These are phyloP conservation scores for Turdus rufiventris DNA, from an alignment of 2,113 vertebrate species.

Conservation along the genomic window DNA sequence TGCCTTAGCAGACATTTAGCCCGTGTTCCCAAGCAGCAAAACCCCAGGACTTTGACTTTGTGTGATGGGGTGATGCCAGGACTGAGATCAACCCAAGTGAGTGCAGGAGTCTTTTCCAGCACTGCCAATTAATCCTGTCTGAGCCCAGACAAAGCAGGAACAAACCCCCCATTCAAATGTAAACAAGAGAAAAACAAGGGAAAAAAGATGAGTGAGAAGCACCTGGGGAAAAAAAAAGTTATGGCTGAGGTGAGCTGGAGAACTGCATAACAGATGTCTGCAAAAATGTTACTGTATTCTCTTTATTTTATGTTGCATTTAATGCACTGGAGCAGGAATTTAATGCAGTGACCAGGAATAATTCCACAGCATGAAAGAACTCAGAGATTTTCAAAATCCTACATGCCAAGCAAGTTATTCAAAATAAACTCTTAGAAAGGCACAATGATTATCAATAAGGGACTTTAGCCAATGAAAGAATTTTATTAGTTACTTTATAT, in stretches of 20 bases:
- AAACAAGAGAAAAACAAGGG: not conserved
- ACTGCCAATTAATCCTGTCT: not conserved
- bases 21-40: not conserved
- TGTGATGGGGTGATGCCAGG: not conserved
- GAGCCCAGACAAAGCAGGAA: not conserved
- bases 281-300: not conserved
- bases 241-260: not conserved
- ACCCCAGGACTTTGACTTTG: not conserved
- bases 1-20: not conserved
- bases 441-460: not conserved
- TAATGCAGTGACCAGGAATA: not conserved
- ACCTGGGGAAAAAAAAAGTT: not conserved
- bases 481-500: not conserved
- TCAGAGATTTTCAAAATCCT: not conserved
- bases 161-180: not conserved
- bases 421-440: not conserved
- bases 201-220: not conserved
- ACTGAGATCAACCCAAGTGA: not conserved
- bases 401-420: not conserved
- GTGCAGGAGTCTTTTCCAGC: not conserved
- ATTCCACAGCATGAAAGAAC: not conserved
- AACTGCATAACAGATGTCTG: not conserved
- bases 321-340: not conserved
- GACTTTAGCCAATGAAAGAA: not conserved
- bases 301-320: not conserved